Conservation (phyloP, 2,797 vertebrate species). For the Amniataba percoides region DNA sequence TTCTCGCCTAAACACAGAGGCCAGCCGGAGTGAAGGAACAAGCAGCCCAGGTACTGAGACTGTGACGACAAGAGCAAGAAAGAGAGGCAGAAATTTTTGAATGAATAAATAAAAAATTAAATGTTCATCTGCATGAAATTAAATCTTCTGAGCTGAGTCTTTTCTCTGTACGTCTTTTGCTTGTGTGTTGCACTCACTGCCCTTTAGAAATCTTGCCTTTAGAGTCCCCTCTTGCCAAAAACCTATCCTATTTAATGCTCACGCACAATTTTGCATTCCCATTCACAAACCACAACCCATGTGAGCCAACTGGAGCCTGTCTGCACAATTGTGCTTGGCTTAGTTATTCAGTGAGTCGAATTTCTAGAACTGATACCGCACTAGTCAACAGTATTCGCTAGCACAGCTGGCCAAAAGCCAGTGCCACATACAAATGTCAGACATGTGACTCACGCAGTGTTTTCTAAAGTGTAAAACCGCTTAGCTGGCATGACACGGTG, state of each 20-base stretch:
- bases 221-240: slow-evolving; percentile 3
- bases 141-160: not conserved
- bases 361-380: slow-evolving; percentile 64
- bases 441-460: slow-evolving; percentile 67
- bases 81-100: not conserved
- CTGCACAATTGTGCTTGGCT: slow-evolving; percentile 26
- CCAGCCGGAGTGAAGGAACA: slow-evolving; percentile 95
- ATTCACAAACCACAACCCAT: slow-evolving; percentile 38
- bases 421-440: slow-evolving; percentile 44
- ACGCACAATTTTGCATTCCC: slow-evolving; percentile 3
- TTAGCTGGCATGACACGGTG: slow-evolving; percentile 56
- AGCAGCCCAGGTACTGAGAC: slow-evolving; percentile 93
- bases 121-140: not conserved
- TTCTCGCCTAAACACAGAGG: slow-evolving; percentile 92
- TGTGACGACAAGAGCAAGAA: slow-evolving; percentile 55
- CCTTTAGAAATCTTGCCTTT: slow-evolving; percentile 13
- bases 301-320: slow-evolving; percentile 12
- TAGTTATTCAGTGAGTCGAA: slow-evolving; percentile 26
- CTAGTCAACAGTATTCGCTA: slow-evolving; percentile 47
- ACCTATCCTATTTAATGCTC: slow-evolving; percentile 6
- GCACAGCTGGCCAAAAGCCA: slow-evolving; percentile 51
- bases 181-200: not conserved
- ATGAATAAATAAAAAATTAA: not conserved
- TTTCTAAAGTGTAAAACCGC: slow-evolving; percentile 61
- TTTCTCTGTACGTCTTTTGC: not conserved